phyloP scores from a whole-genome alignment of 2,797 vertebrate genomes.

The Enteromius radiatus region DNA sequence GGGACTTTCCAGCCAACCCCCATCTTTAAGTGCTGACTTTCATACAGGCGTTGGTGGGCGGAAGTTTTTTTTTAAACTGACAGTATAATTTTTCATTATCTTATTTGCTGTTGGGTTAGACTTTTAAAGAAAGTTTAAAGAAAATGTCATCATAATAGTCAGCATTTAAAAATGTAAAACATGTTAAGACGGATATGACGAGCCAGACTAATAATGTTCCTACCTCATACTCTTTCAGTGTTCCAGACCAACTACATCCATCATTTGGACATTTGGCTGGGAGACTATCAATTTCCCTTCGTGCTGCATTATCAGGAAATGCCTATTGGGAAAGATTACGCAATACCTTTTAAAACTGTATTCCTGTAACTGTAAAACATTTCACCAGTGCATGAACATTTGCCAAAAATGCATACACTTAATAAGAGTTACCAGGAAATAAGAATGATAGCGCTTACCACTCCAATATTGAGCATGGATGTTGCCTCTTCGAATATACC shows the following conservation, averaged over 20 bases:
- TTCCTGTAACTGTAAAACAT: not conserved
- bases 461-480: slow-evolving; percentile 86
- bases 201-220: not conserved
- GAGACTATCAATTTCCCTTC: slow-evolving; percentile 92
- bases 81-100: not conserved
- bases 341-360: not conserved
- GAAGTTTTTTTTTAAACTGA: not conserved
- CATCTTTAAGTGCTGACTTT: not conserved
- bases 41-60: not conserved
- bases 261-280: slow-evolving; percentile 87
- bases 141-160: not conserved
- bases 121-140: not conserved
- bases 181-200: not conserved
- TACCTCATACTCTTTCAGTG: slow-evolving; percentile 95
- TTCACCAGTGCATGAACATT: not conserved
- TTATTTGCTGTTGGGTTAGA: not conserved
- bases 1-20: slow-evolving; percentile 56
- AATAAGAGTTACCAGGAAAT: not conserved
- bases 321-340: slow-evolving; percentile 73
- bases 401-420: not conserved
- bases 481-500: slow-evolving; percentile 91
- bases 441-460: slow-evolving; percentile 73
- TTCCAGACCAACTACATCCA: slow-evolving; percentile 90
- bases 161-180: not conserved
- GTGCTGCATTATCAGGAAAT: slow-evolving; percentile 95